Conservation (phyloP, 2,113 vertebrate species). For the Rhinogobius similis region DNA sequence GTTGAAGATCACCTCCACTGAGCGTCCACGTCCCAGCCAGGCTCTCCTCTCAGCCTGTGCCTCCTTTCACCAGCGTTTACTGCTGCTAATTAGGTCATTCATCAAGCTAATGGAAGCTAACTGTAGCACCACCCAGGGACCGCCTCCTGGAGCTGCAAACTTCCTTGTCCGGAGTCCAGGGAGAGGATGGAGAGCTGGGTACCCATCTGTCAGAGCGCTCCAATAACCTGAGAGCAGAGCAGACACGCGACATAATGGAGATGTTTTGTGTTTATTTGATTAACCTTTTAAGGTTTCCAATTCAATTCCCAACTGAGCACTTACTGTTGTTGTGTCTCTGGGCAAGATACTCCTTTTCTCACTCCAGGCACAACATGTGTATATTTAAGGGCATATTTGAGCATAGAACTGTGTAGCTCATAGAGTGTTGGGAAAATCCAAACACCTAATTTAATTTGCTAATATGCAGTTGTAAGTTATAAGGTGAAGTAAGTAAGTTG, state of each 20-base stretch:
- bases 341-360: too few relatives aligned
- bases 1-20: neutral
- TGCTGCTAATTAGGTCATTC: conserved; percentile 66
- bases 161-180: conserved; percentile 30
- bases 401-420: too few relatives aligned
- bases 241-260: neutral
- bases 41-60: conserved; percentile 26
- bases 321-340: too few relatives aligned
- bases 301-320: too few relatives aligned
- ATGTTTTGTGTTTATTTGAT: too few relatives aligned
- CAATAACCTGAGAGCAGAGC: neutral
- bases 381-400: too few relatives aligned
- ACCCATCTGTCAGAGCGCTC: conserved; percentile 44
- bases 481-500: too few relatives aligned
- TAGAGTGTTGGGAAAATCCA: too few relatives aligned
- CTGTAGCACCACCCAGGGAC: conserved; percentile 43
- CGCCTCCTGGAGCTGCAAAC: conserved; percentile 34
- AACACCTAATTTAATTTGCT: too few relatives aligned
- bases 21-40: neutral
- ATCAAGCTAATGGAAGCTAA: conserved; percentile 73
- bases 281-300: too few relatives aligned
- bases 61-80: conserved; percentile 60
- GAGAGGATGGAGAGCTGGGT: conserved; percentile 6
- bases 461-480: too few relatives aligned
- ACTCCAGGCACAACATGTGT: too few relatives aligned